Evolutionary conservation across 2,113 vertebrate genomes (phyloP).

Genomic region (Paramormyrops kingsleyae): DNA sequence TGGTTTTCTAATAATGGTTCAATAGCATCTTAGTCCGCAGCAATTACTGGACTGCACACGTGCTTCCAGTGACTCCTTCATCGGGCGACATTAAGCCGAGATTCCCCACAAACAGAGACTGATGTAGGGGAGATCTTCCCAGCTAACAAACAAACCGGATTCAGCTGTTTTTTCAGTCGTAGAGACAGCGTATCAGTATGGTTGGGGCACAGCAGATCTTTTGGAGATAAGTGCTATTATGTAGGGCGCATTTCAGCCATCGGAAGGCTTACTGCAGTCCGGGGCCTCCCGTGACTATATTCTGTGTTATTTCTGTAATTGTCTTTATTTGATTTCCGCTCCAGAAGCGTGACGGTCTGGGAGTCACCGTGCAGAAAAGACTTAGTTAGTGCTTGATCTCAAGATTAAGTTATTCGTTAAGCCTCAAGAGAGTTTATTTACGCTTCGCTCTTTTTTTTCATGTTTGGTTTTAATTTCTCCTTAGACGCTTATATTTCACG

Average conservation of each 20-base stretch:
- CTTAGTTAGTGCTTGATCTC: slow-evolving; percentile 47
- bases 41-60: slow-evolving; percentile 54
- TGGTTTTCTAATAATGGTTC: slow-evolving; percentile 61
- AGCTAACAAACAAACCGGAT: slow-evolving; percentile 21
- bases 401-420: slow-evolving; percentile 53
- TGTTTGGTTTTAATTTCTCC: slow-evolving; percentile 40
- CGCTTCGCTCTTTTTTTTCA: slow-evolving; percentile 28
- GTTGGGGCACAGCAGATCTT: not conserved
- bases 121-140: slow-evolving; percentile 15
- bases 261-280: slow-evolving; percentile 52
- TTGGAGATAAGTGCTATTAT: slow-evolving; percentile 45
- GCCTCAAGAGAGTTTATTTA: slow-evolving; percentile 51
- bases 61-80: slow-evolving; percentile 23
- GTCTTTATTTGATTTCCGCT: slow-evolving; percentile 58
- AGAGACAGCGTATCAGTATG: not conserved
- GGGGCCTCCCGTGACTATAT: slow-evolving; percentile 21
- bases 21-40: slow-evolving; percentile 59
- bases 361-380: slow-evolving; percentile 51
- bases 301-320: slow-evolving; percentile 39
- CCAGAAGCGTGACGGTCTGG: slow-evolving; percentile 45
- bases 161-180: slow-evolving; percentile 11
- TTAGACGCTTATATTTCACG: slow-evolving; percentile 24
- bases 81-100: slow-evolving; percentile 26
- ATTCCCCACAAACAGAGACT: slow-evolving; percentile 14
- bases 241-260: slow-evolving; percentile 50